Conservation (phyloP, 2,888 invertebrate species). For the Erebia aethiops region DNA sequence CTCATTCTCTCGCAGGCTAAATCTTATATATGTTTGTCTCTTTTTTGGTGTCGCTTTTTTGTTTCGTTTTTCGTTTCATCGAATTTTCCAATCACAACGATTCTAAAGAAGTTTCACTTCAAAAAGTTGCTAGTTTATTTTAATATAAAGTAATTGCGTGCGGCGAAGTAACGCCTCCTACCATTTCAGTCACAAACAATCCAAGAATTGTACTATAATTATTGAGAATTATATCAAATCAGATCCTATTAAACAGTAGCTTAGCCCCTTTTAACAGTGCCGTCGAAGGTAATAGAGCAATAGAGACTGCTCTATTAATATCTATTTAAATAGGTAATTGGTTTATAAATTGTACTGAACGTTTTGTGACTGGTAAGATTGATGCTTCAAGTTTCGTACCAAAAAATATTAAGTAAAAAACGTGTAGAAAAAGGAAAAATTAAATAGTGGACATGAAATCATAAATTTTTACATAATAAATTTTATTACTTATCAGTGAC, state of each 20-base stretch:
- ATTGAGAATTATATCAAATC: conserved; percentile 64
- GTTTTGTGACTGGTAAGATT: background rate
- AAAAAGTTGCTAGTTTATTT: background rate
- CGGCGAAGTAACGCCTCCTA: conserved; percentile 30
- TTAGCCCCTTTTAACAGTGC: conserved; percentile 47
- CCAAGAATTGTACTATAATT: conserved; percentile 51
- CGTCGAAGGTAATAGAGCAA: conserved; percentile 8
- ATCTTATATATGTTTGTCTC: no score
- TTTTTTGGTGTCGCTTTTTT: no score
- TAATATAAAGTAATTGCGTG: conserved; percentile 34
- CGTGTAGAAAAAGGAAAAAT: no score
- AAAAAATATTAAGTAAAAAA: no score
- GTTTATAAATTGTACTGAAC: background rate
- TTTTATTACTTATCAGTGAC: no score
- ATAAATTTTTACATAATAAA: no score
- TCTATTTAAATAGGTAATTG: conserved; percentile 1
- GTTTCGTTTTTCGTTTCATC: no score
- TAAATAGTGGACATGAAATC: no score
- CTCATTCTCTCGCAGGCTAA: no score
- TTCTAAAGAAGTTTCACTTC: no score
- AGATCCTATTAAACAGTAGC: conserved; percentile 66
- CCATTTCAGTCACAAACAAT: conserved; percentile 25
- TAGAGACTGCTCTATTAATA: conserved; percentile 5
- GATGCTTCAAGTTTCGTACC: background rate
- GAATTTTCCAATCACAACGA: no score